These are phyloP conservation scores for Nowickia ferox DNA, from an alignment of 2,888 invertebrate genomes.

Conservation along the genomic window DNA sequence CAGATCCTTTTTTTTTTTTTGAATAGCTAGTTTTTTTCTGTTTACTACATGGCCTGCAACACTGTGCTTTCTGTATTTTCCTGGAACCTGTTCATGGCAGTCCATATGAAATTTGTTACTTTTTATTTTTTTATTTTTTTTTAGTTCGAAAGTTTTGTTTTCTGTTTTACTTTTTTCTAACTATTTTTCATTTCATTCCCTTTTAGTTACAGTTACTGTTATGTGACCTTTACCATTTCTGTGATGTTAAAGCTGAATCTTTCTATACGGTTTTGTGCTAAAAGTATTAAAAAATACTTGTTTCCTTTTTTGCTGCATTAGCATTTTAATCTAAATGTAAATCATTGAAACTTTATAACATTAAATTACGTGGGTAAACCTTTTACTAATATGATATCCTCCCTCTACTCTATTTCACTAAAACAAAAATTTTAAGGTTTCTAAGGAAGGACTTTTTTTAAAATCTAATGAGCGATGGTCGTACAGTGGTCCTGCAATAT, in stretches of 20 bases:
- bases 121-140: constrained; percentile 9
- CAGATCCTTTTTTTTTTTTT: background rate
- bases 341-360: too few relatives aligned
- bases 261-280: background rate
- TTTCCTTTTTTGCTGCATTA: too few relatives aligned
- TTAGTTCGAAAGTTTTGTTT: background rate
- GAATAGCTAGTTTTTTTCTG: constrained; percentile 5
- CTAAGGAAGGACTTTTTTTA: too few relatives aligned
- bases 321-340: too few relatives aligned
- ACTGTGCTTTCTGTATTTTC: constrained; percentile 28
- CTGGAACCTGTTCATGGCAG: constrained; percentile 47
- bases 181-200: background rate
- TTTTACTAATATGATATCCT: too few relatives aligned
- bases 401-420: too few relatives aligned
- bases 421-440: too few relatives aligned
- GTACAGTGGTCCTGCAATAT: too few relatives aligned
- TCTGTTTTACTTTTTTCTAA: background rate
- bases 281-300: too few relatives aligned
- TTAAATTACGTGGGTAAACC: too few relatives aligned
- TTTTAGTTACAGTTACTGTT: background rate
- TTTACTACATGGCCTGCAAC: background rate
- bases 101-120: constrained; percentile 47
- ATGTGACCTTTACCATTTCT: constrained; percentile 39
- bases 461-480: too few relatives aligned
- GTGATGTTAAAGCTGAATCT: background rate